phyloP scores from a whole-genome alignment of 2,113 vertebrate genomes.

The Halichoerus grypus region DNA sequence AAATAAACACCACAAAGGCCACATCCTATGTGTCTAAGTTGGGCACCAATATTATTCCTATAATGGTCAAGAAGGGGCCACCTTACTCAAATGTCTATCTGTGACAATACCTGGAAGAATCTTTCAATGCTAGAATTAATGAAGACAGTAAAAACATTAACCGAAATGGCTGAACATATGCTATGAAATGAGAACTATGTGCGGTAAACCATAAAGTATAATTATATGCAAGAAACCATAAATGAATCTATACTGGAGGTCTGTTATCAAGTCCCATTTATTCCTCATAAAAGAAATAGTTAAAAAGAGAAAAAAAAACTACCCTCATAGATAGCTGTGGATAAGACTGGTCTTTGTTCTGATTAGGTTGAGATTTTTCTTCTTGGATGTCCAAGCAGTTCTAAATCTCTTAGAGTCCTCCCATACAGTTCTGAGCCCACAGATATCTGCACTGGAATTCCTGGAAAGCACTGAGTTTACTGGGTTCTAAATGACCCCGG shows the following conservation, averaged over 20 bases:
- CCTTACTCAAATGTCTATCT: background rate
- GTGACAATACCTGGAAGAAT: background rate
- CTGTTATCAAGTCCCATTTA: background rate
- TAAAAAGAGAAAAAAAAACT: background rate
- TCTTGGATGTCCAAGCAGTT: background rate
- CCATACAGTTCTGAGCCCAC: background rate
- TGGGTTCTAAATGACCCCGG: background rate
- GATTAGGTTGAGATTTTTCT: conserved; percentile 6
- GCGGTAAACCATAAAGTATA: background rate
- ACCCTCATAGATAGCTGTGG: background rate
- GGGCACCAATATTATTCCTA: background rate
- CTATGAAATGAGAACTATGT: conserved; percentile 32
- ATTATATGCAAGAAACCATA: conserved; percentile 24
- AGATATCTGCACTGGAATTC: background rate
- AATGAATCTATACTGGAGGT: background rate
- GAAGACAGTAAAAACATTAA: conserved; percentile 57
- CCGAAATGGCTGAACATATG: conserved; percentile 51
- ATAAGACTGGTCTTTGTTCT: background rate
- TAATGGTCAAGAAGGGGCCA: background rate
- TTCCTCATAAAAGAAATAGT: background rate
- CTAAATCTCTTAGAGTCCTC: background rate
- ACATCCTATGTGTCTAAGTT: background rate
- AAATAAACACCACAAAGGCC: background rate
- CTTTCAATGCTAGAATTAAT: conserved; percentile 28
- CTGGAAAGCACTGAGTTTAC: background rate